A percentile compares a stretch with the other conserved stretches of the same genome.
Conservation (phyloP, 92 coral and sea anemone species). For the Montipora capitata region DNA sequence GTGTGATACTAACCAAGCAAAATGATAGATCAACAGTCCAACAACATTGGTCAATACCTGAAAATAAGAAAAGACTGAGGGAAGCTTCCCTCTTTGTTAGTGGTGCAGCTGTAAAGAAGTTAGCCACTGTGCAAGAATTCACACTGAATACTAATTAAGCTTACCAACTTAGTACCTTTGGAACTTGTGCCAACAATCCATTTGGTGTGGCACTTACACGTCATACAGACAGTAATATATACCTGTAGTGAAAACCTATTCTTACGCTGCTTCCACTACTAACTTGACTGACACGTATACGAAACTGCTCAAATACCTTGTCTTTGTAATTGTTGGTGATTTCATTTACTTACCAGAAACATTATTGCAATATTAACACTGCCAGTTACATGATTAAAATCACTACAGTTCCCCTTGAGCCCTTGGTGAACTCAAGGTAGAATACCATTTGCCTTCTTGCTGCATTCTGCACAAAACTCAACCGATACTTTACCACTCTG, state of each 20-base stretch:
- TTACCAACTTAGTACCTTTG: neutral
- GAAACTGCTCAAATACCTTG: neutral
- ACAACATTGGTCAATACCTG: slow-evolving; percentile 65
- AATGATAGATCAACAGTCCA: slow-evolving; percentile 25
- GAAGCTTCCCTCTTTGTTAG: slow-evolving; percentile 42
- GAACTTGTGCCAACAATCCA: neutral
- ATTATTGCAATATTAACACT: no score
- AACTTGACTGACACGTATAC: neutral
- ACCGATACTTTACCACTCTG: slow-evolving; percentile 86
- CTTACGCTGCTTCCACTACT: neutral
- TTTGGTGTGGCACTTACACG: neutral
- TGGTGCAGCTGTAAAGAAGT: neutral
- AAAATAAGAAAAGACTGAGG: slow-evolving; percentile 57
- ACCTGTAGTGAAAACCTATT: no score
- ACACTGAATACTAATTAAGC: no score
- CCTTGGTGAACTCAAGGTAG: neutral
- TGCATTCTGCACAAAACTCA: slow-evolving; percentile 92
- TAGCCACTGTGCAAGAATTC: neutral
- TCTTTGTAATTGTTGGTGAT: neutral
- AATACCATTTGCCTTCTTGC: slow-evolving; percentile 66
- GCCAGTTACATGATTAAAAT: neutral
- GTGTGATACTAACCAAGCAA: slow-evolving; percentile 74
- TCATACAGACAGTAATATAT: neutral
- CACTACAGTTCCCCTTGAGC: neutral
- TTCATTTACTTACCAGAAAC: neutral